Percentiles rank a stretch among this genome's conserved stretches.
These are phyloP conservation scores for Eutolmus rufibarbis DNA, from an alignment of 2,888 invertebrate genomes.

Conservation along the genomic window DNA sequence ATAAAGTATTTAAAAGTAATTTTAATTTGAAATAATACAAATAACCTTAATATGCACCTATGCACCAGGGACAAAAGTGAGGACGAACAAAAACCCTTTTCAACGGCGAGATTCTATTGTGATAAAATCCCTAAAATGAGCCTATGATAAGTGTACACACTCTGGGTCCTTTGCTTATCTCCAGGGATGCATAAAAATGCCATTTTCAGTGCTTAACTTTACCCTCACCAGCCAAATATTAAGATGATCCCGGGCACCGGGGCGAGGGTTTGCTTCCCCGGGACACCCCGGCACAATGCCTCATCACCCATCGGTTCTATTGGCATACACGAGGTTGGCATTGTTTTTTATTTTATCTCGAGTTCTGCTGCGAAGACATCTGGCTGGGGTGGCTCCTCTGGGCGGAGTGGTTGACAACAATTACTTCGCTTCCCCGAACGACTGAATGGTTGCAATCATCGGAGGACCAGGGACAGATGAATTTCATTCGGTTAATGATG, in stretches of 20 bases:
- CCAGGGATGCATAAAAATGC: constrained; percentile 34
- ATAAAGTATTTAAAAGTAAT: neutral
- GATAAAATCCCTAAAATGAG: neutral
- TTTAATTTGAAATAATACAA: neutral
- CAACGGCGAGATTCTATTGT: neutral
- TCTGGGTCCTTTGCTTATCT: neutral
- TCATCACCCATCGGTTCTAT: neutral
- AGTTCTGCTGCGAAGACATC: neutral
- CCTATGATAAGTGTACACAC: neutral
- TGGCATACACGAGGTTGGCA: neutral
- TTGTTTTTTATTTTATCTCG: constrained; percentile 22
- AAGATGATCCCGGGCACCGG: neutral
- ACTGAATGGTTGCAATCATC: constrained; percentile 12
- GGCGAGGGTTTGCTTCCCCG: neutral
- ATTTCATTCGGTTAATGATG: neutral
- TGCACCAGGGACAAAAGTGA: neutral
- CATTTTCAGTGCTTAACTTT: constrained; percentile 2
- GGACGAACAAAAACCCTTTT: neutral
- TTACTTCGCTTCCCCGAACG: neutral
- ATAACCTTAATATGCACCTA: neutral
- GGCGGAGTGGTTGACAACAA: neutral
- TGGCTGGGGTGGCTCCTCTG: neutral
- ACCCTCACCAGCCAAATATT: constrained; percentile 8
- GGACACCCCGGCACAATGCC: constrained; percentile 2
- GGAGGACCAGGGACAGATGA: neutral